These are phyloP conservation scores for Drosophila bunnanda DNA, from an alignment of 2,888 invertebrate species.

Conservation along the genomic window DNA sequence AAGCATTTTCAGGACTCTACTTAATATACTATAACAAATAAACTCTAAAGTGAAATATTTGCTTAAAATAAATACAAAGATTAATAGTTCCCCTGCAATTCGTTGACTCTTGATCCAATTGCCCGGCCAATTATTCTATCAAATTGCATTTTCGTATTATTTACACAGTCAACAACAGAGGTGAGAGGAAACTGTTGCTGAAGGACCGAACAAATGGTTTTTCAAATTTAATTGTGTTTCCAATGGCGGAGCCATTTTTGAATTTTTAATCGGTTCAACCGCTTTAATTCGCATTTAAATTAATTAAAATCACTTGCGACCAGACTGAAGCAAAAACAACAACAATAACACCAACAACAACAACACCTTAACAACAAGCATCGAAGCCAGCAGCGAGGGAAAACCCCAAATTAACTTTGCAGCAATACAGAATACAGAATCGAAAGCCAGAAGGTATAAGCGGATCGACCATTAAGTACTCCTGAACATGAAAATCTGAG, in stretches of 20 bases:
- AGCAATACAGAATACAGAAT: conserved; percentile 70
- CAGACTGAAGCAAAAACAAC: conserved; percentile 51
- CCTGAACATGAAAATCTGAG: background rate
- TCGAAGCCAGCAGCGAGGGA: conserved; percentile 24
- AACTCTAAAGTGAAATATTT: no score
- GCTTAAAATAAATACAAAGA: background rate
- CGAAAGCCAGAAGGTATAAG: conserved; percentile 5
- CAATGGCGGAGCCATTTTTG: conserved; percentile 60
- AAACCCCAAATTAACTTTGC: conserved; percentile 77
- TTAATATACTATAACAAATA: no score
- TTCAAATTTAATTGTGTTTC: conserved; percentile 68
- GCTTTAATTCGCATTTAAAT: conserved; percentile 79
- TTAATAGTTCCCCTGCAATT: background rate
- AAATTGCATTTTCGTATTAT: conserved; percentile 23
- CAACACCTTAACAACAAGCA: conserved; percentile 32
- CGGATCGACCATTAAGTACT: background rate
- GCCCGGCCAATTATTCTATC: conserved; percentile 55
- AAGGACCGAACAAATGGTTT: conserved; percentile 18
- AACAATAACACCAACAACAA: conserved; percentile 41
- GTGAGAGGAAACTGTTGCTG: background rate
- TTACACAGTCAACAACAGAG: background rate
- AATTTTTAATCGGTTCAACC: conserved; percentile 75
- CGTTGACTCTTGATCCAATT: conserved; percentile 8
- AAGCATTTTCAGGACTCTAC: no score
- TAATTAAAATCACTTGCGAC: conserved; percentile 77